Conservation (phyloP, 2,113 vertebrate species). For the Falco punctatus region DNA sequence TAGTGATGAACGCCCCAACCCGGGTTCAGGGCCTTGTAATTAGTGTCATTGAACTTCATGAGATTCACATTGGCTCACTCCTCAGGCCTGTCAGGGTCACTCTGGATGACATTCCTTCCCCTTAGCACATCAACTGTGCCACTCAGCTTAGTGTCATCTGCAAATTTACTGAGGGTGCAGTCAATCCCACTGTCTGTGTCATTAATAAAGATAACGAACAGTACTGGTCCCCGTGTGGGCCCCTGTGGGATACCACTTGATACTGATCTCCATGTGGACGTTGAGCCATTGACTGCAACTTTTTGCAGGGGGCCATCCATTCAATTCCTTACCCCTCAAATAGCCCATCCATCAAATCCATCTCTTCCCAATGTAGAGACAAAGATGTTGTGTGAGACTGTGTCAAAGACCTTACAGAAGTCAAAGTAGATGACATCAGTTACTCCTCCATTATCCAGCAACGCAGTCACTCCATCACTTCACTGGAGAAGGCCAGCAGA, state of each 20-base stretch:
- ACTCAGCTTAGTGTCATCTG: neutral
- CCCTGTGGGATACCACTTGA: neutral
- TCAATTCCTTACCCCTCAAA: neutral
- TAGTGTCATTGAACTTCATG: neutral
- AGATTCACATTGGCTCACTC: neutral
- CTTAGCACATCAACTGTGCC: neutral
- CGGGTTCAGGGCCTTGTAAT: neutral
- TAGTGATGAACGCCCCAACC: fast-evolving
- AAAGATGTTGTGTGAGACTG: neutral
- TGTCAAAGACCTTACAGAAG: neutral
- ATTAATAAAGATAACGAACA: neutral
- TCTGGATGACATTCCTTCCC: neutral
- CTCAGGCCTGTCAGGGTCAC: neutral
- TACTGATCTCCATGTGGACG: neutral
- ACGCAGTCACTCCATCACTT: neutral
- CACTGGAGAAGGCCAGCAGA: neutral
- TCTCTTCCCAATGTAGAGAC: neutral
- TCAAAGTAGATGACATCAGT: neutral
- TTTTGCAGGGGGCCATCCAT: neutral
- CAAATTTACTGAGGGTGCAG: no score
- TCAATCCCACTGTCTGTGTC: neutral
- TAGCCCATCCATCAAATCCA: neutral
- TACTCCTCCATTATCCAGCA: neutral
- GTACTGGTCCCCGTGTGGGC: neutral
- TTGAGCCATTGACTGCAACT: neutral